phyloP scores from a whole-genome alignment of 2,888 invertebrate species.

The Tricholauxania praeusta region DNA sequence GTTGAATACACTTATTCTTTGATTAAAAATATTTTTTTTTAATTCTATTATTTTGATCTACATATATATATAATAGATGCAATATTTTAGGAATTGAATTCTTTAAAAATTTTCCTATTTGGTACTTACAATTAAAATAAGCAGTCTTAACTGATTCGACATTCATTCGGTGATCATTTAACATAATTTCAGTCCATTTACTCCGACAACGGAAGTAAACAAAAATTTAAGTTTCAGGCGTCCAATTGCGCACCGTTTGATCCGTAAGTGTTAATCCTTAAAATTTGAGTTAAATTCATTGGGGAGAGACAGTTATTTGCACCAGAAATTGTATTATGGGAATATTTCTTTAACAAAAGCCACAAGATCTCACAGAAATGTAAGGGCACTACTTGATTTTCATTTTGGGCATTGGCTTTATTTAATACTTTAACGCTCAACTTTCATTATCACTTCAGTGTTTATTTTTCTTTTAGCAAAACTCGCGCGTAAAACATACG shows the following conservation, averaged over 20 bases:
- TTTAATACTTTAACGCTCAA: neutral
- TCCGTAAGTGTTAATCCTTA: neutral
- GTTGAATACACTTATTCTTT: too few relatives aligned
- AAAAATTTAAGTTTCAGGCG: neutral
- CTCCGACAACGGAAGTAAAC: constrained; percentile 46
- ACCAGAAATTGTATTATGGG: neutral
- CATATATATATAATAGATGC: too few relatives aligned
- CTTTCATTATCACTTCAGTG: neutral
- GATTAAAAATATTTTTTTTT: too few relatives aligned
- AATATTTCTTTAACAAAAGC: neutral
- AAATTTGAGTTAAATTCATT: constrained; percentile 12
- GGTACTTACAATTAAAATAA: constrained; percentile 67
- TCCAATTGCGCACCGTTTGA: neutral
- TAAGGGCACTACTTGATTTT: neutral
- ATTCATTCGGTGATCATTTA: constrained; percentile 68
- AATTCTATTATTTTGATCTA: too few relatives aligned
- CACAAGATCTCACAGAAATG: neutral
- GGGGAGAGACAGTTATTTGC: neutral
- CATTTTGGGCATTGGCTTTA: neutral
- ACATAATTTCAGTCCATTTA: constrained; percentile 66
- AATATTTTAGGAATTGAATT: too few relatives aligned
- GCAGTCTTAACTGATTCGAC: constrained; percentile 69
- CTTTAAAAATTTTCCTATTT: neutral
- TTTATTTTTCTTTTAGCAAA: neutral
- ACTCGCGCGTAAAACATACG: constrained; percentile 8